phyloP scores from a whole-genome alignment of 2,888 invertebrate species.

The Orthonevra nobilis region DNA sequence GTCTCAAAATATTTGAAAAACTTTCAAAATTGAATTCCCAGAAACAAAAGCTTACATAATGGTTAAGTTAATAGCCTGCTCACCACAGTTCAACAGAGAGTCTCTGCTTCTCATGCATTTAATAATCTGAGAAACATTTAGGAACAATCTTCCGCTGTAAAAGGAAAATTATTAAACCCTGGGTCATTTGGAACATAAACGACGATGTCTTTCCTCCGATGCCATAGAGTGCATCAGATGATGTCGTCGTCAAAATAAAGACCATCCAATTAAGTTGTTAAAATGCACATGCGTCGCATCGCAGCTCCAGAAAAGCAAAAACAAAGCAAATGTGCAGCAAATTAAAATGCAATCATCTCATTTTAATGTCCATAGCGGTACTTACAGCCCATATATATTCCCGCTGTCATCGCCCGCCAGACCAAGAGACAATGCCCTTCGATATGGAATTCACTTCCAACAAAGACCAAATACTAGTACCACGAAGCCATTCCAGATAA shows the following conservation, averaged over 20 bases:
- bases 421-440: slow-evolving; percentile 35
- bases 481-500: slow-evolving; percentile 21
- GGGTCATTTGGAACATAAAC: slow-evolving; percentile 8
- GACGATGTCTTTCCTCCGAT: not conserved
- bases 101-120: not conserved
- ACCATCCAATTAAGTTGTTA: slow-evolving; percentile 6
- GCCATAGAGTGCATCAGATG: not conserved
- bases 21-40: no score
- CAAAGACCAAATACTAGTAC: slow-evolving; percentile 11
- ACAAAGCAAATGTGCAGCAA: slow-evolving; percentile 26
- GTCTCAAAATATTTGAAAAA: no score
- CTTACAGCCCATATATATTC: slow-evolving; percentile 16
- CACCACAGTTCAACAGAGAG: not conserved
- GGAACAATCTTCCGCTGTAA: no score
- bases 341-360: slow-evolving; percentile 37
- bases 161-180: no score
- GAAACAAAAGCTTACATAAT: no score
- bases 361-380: slow-evolving; percentile 47
- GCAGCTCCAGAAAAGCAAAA: not conserved
- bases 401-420: slow-evolving; percentile 3
- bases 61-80: no score
- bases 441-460: slow-evolving; percentile 20
- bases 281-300: no score
- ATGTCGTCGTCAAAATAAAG: not conserved
- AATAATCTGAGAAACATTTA: no score